phyloP scores from a whole-genome alignment of 53 echinoderm and acorn worm species.

The Patiria pectinifera region DNA sequence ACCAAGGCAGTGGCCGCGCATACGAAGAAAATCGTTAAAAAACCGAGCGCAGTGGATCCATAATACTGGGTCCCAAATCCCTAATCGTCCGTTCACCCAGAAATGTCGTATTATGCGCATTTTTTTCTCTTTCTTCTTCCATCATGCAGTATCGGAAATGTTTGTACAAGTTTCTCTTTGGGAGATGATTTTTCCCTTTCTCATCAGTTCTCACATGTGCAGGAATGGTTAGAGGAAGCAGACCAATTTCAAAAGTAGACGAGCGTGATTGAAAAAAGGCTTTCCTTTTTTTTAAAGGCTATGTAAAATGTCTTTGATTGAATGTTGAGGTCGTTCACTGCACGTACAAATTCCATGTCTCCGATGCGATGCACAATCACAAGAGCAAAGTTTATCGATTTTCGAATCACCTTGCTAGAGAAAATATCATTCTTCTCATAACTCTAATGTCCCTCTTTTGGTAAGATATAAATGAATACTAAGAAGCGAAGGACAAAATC shows the following conservation, averaged over 20 bases:
- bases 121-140: too few species aligned
- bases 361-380: too few species aligned
- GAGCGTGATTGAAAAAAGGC: not conserved
- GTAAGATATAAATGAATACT: too few species aligned
- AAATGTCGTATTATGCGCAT: constrained; percentile 32
- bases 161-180: not conserved
- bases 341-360: not conserved
- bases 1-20: not conserved
- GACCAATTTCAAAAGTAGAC: not conserved
- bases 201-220: not conserved
- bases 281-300: not conserved
- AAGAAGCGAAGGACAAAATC: too few species aligned
- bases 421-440: too few species aligned
- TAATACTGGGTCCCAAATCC: constrained; percentile 28
- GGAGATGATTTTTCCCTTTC: not conserved
- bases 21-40: not conserved
- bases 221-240: not conserved
- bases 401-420: too few species aligned
- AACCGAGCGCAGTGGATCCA: constrained; percentile 13
- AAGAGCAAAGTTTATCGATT: too few species aligned
- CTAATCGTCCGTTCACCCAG: constrained; percentile 47
- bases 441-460: too few species aligned
- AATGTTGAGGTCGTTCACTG: not conserved
- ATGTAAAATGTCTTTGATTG: not conserved
- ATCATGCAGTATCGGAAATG: not conserved